Base-by-base conservation (phyloP, 2,888 invertebrate genomes). In the Allolobophora icterica region DNA sequence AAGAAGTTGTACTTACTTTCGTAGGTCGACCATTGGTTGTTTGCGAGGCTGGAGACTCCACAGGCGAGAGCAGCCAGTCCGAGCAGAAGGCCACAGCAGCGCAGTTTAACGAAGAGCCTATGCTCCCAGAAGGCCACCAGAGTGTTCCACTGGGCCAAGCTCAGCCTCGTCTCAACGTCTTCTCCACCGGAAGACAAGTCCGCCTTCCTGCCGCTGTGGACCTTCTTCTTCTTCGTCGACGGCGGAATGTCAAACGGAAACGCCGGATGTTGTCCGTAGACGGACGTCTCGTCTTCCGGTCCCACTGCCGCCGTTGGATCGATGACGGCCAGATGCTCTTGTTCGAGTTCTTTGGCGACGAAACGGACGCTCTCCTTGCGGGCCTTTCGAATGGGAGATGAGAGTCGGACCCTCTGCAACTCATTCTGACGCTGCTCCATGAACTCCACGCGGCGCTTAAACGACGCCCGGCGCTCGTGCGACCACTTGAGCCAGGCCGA, bases 111-210 rank as follows among this genome's bases (percentile, higher is more conserved):
- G 92, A 95, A 95, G 45, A 94, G 91, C 5, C 93, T 92, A 91
- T 95, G 95, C 89, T 95, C 94, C 95, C 95, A 95, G 93, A 94
- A 95, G 84, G 94, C 94, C 21, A 93, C 91, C 19, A 95, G 92
- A 42, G 94, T 92, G 90, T 94, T 94, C 94, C 94, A 94, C 91
- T 95, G 94, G n/a, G 92, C 92, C 89, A 90, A 34, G n/a, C 45
- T 90, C 83, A 90, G 90, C 90, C 35, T 52, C n/a, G 52, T 52
- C 58, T 90, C 90, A 11, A 13, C 58, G 34, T 13, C 58, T 11
- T 4, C 90, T 21, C 34, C 84, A 33, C 35, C 87, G 35, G 87
- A 34, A 19, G 35, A 0, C 21, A 35, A 34, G 35, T 34, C 38
- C 87, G 87, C 11, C 35, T 38, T 38, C 34, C 8, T 87, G 34